Evolutionary conservation across 2,113 vertebrate genomes (phyloP), one percentile per base, ranked within the genome.

Genomic region (Vimba vimba): DNA sequence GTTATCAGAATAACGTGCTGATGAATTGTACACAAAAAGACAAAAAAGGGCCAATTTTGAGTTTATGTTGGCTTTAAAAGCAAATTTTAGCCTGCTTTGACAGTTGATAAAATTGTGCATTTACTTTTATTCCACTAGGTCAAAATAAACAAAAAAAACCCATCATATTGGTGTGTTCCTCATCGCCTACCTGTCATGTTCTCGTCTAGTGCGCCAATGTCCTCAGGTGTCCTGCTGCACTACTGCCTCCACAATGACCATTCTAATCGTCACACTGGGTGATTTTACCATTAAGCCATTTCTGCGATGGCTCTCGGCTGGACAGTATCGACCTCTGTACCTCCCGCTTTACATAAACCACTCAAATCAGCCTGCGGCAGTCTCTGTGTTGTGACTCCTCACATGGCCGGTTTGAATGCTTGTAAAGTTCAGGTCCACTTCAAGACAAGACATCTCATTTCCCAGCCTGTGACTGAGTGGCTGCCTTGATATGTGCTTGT

Each of bases 391-490:
- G 71, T 87, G 52, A 59, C 43, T 83, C 52, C 59, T 82, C 50
- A 52, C 83, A 62, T 82, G 59, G 47, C 7, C 8, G 52, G 62
- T 90, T 82, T 33, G 57, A 89, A 89, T 85, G 90, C 90, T 12
- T 88, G 89, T 90, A 77, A 79, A 86, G 50, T 73, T 81, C 39
- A 50, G 50, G 77, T 87, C 59, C 80, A 86, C 47, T 23, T 52
- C 43, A 85, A 88, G 82, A 85, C 88, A 87, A 88, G 91, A 90
- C 87, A 89, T 92, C 86, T 93, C 47, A 91, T 92, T 91, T 91
- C 88, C 85, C 86, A 43, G 73, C 71, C 64, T 39, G n/a, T 64
- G 78, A 69, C 69, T 59, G 78, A 73, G 33, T 23, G 1, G 68
- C 36, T 79, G 52, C 74, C 77, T 73, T 79, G 87, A 86, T 88